Evolutionary conservation across 2,888 invertebrate genomes (phyloP).

Genomic region (Zaprionus obscuricornis): DNA sequence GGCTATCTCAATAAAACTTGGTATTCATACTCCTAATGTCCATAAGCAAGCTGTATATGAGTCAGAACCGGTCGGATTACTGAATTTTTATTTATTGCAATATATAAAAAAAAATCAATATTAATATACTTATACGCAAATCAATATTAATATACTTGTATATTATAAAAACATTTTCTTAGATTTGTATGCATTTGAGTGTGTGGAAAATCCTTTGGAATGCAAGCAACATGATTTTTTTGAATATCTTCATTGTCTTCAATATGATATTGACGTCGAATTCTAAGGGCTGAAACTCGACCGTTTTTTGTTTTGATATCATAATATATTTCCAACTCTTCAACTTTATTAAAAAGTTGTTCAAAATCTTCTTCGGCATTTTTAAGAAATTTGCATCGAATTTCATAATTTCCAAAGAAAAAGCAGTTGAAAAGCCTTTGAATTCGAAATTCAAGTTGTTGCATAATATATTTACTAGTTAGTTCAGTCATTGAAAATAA

Average conservation of each 20-base stretch:
- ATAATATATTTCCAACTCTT: slow-evolving; percentile 78
- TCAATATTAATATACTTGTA: slow-evolving; percentile 34
- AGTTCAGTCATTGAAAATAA: slow-evolving; percentile 77
- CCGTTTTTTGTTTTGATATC: slow-evolving; percentile 74
- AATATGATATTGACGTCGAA: slow-evolving; percentile 20
- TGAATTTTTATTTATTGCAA: no score
- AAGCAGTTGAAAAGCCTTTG: slow-evolving; percentile 80
- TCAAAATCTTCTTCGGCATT: slow-evolving; percentile 76
- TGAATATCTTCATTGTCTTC: neutral
- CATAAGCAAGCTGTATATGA: no score
- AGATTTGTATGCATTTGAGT: slow-evolving; percentile 64
- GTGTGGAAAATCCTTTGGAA: slow-evolving; percentile 72
- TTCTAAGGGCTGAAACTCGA: slow-evolving; percentile 36
- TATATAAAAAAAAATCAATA: no score
- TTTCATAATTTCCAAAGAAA: slow-evolving; percentile 62
- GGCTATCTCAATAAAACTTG: no score
- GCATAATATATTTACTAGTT: slow-evolving; percentile 73
- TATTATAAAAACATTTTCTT: slow-evolving; percentile 63
- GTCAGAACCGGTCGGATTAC: no score
- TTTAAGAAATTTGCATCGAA: slow-evolving; percentile 75
- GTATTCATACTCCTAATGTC: no score
- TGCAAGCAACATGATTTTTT: slow-evolving; percentile 51
- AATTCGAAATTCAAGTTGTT: slow-evolving; percentile 79
- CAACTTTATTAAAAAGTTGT: slow-evolving; percentile 66
- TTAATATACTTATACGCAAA: no score